Percentiles rank a stretch among this genome's conserved stretches.
Conservation (phyloP, 2,888 invertebrate genomes). For the Netelia fuscicornis region DNA sequence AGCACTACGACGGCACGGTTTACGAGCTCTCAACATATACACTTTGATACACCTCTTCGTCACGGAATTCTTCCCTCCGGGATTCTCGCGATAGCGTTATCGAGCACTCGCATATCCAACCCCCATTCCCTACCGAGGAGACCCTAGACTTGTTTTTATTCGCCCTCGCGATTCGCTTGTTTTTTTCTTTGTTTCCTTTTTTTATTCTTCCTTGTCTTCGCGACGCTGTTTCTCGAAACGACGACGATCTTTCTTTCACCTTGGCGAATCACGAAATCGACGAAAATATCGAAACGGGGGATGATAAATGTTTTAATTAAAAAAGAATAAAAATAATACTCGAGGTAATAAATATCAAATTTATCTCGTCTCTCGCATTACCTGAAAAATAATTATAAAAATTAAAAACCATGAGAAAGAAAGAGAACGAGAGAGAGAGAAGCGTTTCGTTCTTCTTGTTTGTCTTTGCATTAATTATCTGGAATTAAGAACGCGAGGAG, state of each 20-base stretch:
- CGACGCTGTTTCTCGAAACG: conserved; percentile 28
- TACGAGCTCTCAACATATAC: conserved; percentile 49
- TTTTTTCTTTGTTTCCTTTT: neutral
- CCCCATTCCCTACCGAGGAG: neutral
- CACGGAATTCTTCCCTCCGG: conserved; percentile 54
- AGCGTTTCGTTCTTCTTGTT: conserved; percentile 81
- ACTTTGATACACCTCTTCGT: conserved; percentile 50
- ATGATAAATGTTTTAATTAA: too few species aligned
- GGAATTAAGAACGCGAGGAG: conserved; percentile 82
- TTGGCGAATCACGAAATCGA: too few species aligned
- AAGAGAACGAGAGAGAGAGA: conserved; percentile 55
- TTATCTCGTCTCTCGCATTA: neutral
- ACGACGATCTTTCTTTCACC: conserved; percentile 24
- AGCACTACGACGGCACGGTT: conserved; percentile 43
- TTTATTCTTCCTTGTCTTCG: conserved; percentile 6
- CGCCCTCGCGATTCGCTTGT: neutral
- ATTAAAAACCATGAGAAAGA: conserved; percentile 14
- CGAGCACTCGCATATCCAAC: conserved; percentile 66
- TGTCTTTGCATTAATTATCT: conserved; percentile 85
- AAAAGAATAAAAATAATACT: too few species aligned
- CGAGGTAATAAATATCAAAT: too few species aligned
- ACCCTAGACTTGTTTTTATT: conserved; percentile 10
- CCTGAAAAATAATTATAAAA: neutral
- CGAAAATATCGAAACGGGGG: too few species aligned
- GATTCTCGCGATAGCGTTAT: conserved; percentile 68